phyloP scores from a whole-genome alignment of 2,888 invertebrate genomes.

The Carcina quercana region DNA sequence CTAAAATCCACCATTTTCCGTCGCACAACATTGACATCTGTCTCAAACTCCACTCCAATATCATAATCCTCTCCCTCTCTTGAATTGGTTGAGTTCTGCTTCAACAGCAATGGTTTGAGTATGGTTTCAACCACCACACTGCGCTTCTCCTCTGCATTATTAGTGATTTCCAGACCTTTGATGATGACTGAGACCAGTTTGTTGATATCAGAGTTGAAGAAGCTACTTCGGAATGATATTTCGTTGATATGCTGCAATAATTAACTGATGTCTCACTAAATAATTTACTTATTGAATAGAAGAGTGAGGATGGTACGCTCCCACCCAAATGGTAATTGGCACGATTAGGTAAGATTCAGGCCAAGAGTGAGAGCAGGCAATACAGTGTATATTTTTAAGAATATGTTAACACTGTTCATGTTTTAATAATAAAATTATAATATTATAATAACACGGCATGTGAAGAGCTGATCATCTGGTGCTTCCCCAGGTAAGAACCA shows the following conservation, averaged over 20 bases:
- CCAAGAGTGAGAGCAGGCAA: too few species aligned
- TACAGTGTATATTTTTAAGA: too few species aligned
- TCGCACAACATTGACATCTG: neutral
- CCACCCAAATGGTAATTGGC: too few species aligned
- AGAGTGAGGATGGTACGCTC: too few species aligned
- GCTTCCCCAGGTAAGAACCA: too few species aligned
- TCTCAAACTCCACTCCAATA: slow-evolving; percentile 7
- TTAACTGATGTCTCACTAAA: neutral
- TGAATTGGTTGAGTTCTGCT: slow-evolving; percentile 49
- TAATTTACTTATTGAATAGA: slow-evolving; percentile 5
- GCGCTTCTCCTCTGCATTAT: slow-evolving; percentile 76
- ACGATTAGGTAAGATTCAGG: too few species aligned
- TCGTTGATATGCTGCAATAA: slow-evolving; percentile 84
- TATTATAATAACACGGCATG: too few species aligned
- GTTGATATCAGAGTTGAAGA: slow-evolving; percentile 90
- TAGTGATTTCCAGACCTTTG: slow-evolving; percentile 85
- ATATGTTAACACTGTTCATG: too few species aligned
- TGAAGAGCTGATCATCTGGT: too few species aligned
- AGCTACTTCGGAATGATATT: slow-evolving; percentile 88
- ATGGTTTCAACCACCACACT: slow-evolving; percentile 61
- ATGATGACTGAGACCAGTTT: slow-evolving; percentile 89
- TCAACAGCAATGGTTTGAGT: slow-evolving; percentile 62
- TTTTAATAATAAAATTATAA: too few species aligned
- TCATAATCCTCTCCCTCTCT: slow-evolving; percentile 28
- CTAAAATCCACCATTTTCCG: slow-evolving; percentile 77